Conservation (phyloP, 2,888 invertebrate species). For the Steromphala cineraria region DNA sequence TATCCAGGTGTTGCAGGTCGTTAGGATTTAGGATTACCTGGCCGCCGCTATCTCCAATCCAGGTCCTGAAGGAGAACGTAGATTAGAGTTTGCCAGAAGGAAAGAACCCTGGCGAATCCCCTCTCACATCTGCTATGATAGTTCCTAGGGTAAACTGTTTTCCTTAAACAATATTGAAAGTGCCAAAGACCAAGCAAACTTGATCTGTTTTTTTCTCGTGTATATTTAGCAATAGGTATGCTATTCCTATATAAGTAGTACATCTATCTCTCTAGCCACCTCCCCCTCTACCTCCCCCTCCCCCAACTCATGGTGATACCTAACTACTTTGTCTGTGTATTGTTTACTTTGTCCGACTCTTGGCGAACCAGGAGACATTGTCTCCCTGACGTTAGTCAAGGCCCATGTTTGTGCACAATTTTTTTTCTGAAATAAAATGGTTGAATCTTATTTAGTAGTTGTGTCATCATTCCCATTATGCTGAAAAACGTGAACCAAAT, state of each 20-base stretch:
- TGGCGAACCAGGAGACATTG: neutral
- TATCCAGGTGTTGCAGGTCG: too few relatives aligned
- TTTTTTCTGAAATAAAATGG: slow-evolving; percentile 11
- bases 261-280: neutral
- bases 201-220: slow-evolving; percentile 7
- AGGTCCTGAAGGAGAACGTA: too few relatives aligned
- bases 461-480: too few relatives aligned
- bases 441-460: neutral
- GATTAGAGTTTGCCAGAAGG: too few relatives aligned
- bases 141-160: slow-evolving; percentile 3
- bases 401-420: slow-evolving; percentile 12
- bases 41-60: too few relatives aligned
- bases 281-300: neutral
- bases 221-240: slow-evolving; percentile 16
- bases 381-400: neutral
- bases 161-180: slow-evolving; percentile 17
- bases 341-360: neutral
- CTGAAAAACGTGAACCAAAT: too few relatives aligned
- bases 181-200: slow-evolving; percentile 16
- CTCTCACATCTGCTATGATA: too few relatives aligned
- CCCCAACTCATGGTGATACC: neutral
- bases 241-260: neutral
- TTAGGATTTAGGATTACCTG: too few relatives aligned
- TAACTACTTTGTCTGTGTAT: neutral
- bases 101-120: too few relatives aligned